Evolutionary conservation across 2,888 invertebrate species (phyloP).

Genomic region (Danaus chrysippus): DNA sequence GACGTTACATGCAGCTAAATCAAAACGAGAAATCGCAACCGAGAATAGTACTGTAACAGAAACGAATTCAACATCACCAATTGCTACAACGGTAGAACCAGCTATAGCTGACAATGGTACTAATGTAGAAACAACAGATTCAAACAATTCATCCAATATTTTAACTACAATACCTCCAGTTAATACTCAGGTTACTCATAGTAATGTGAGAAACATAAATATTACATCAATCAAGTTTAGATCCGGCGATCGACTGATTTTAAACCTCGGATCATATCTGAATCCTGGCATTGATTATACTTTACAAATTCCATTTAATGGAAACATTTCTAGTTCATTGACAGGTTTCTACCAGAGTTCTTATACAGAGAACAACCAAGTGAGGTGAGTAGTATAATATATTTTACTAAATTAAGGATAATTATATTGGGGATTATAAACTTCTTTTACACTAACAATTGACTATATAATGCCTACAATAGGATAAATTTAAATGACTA

Average conservation of each 20-base stretch:
- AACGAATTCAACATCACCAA: constrained; percentile 18
- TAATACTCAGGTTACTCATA: constrained; percentile 61
- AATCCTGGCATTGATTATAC: constrained; percentile 74
- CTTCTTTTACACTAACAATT: no score
- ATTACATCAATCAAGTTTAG: constrained; percentile 52
- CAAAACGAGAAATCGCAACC: constrained; percentile 43
- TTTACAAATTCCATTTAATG: constrained; percentile 75
- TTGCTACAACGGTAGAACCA: constrained; percentile 25
- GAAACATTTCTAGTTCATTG: constrained; percentile 78
- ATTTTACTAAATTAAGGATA: background rate
- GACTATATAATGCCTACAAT: no score
- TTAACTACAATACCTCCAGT: constrained; percentile 33
- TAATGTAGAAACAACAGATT: constrained; percentile 30
- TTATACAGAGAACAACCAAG: constrained; percentile 72
- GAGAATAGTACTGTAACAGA: constrained; percentile 20
- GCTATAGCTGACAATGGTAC: constrained; percentile 27
- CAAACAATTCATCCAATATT: constrained; percentile 17
- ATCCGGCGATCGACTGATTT: constrained; percentile 58
- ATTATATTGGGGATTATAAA: no score
- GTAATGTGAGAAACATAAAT: constrained; percentile 56
- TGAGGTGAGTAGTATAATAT: constrained; percentile 48
- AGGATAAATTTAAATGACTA: no score
- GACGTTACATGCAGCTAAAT: constrained; percentile 39
- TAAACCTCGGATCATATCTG: constrained; percentile 57
- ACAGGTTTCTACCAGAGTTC: constrained; percentile 84